Conservation (phyloP, 2,888 invertebrate genomes). For the Leucania comma region DNA sequence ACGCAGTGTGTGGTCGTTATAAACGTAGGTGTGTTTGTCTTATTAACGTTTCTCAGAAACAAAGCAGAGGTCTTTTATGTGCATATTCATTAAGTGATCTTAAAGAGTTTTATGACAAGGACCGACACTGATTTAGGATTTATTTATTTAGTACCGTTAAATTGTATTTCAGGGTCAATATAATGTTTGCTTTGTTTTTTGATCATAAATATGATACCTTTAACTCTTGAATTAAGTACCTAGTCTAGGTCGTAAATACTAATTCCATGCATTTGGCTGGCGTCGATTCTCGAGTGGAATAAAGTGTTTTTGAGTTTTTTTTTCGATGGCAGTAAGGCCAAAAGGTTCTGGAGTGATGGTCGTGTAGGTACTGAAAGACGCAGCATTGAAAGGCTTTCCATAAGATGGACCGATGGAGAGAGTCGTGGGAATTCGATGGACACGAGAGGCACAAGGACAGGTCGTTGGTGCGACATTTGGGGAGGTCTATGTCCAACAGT, state of each 20-base stretch:
- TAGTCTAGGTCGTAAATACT: not conserved
- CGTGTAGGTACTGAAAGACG: no score
- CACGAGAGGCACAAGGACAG: no score
- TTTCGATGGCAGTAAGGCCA: no score
- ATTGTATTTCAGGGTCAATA: conserved; percentile 30
- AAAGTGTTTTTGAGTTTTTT: no score
- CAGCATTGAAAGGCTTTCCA: no score
- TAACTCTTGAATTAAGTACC: no score
- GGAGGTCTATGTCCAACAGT: no score
- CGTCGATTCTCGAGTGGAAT: not conserved
- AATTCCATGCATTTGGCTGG: no score
- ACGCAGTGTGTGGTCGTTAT: conserved; percentile 12
- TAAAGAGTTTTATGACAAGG: conserved; percentile 50
- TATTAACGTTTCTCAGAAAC: conserved; percentile 51
- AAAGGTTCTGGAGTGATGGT: no score
- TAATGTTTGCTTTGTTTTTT: conserved; percentile 2
- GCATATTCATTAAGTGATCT: conserved; percentile 34
- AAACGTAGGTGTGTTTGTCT: conserved; percentile 27
- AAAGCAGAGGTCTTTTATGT: conserved; percentile 21
- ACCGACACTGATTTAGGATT: conserved; percentile 39
- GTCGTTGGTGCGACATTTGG: no score
- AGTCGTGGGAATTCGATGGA: no score
- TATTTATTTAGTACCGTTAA: conserved; percentile 57
- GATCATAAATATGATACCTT: not conserved
- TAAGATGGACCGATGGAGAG: no score